Percentiles rank a stretch among this genome's conserved stretches.
These are phyloP conservation scores for Trachythela sp. DNA, from an alignment of 64 coral and sea anemone genomes.

Conservation along the genomic window DNA sequence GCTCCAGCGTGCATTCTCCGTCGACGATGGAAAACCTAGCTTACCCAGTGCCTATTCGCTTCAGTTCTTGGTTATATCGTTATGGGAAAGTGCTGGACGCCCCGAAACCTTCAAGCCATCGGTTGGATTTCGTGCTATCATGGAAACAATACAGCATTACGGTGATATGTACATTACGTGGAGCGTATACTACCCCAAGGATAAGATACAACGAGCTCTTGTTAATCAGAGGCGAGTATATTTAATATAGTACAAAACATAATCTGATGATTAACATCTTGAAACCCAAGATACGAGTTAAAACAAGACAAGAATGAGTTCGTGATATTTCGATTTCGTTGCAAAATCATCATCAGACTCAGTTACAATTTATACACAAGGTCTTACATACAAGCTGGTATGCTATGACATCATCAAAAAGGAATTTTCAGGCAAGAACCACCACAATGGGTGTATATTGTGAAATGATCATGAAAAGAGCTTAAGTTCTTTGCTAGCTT, in stretches of 20 bases:
- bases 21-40: neutral
- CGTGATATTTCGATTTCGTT: too few species aligned
- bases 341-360: too few species aligned
- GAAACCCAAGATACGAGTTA: too few species aligned
- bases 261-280: too few species aligned
- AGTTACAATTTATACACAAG: too few species aligned
- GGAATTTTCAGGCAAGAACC: too few species aligned
- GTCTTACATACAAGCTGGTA: too few species aligned
- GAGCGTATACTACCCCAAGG: neutral
- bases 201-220: neutral
- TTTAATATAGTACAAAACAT: neutral
- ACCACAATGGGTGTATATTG: too few species aligned
- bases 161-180: neutral
- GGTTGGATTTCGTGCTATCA: neutral
- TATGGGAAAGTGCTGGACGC: neutral
- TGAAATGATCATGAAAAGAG: too few species aligned
- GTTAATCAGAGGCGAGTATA: neutral
- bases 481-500: too few species aligned
- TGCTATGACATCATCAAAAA: too few species aligned
- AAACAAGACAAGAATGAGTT: too few species aligned
- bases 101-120: neutral
- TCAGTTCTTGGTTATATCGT: neutral
- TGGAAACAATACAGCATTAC: conserved; percentile 1
- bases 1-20: neutral
- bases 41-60: neutral